Evolutionary conservation across 2,888 invertebrate genomes (phyloP).

Genomic region (Allygus modestus): DNA sequence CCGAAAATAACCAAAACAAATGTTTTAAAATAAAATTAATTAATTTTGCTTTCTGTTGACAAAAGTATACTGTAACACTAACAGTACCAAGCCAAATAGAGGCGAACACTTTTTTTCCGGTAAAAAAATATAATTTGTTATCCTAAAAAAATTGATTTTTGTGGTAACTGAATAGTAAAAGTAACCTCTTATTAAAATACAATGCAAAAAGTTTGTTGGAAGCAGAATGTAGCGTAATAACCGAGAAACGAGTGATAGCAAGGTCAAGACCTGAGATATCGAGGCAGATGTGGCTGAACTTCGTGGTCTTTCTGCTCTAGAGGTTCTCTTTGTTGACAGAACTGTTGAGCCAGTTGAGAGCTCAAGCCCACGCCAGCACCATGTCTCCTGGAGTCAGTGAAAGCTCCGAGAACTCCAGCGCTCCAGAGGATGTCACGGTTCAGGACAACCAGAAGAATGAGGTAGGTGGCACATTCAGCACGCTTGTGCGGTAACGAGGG

Average conservation of each 20-base stretch:
- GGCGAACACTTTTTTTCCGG: no score
- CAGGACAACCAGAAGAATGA: constrained; percentile 16
- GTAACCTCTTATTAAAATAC: no score
- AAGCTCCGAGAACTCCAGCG: neutral
- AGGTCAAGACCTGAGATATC: constrained; percentile 19
- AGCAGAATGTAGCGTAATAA: neutral
- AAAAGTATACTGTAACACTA: no score
- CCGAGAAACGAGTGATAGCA: neutral
- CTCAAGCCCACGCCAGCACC: neutral
- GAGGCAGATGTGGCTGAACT: neutral
- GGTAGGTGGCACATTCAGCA: neutral
- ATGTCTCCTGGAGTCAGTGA: neutral
- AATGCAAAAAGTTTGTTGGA: neutral
- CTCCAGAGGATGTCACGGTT: neutral
- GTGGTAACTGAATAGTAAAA: no score
- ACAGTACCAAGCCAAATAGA: no score
- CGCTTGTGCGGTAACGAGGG: no score
- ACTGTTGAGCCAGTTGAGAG: neutral
- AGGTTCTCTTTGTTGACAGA: neutral
- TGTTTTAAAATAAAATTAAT: no score
- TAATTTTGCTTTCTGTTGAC: no score
- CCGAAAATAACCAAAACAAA: no score
- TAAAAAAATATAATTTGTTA: no score
- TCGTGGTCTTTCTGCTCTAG: neutral
- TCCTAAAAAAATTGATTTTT: no score